Base-by-base conservation (phyloP, 2,797 vertebrate genomes). In the Tenualosa ilisha region DNA sequence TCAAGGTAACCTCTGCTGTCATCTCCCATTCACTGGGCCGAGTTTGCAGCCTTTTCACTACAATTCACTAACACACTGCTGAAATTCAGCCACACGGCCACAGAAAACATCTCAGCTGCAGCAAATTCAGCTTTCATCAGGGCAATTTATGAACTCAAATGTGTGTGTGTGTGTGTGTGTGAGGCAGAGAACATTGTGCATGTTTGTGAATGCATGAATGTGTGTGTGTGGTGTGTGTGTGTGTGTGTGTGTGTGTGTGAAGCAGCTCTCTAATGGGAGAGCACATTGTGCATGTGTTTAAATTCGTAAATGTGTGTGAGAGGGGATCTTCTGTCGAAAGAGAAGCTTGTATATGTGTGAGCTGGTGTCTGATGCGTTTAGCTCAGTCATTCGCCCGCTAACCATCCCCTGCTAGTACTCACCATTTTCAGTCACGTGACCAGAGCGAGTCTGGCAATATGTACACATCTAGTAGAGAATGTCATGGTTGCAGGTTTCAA, bases 1-100 rank as follows among this genome's bases (percentile, higher is more conserved):
- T 65, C 63, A 65, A 65, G 63, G 63, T 65, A 65, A 65, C 63
- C 63, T 65, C 63, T 65, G 63, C 63, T 65, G 63, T 65, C 63
- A n/a, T 8, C 63, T 31, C 24, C 63, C 24, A 65, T 65, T 65
- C 6, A 65, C 24, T 31, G 24, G 31, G 2, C 8, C 9, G 9
- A 65, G 56, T 59, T n/a, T 59, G 56, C 56, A n/a, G 56, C 4
- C 22, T 59, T 59, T 59, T 59, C 20, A 59, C 17, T 22, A 1
- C 31, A 31, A 31, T 31, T 31, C 31, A 59, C 22, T 31, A 65
- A 65, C 31, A 65, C n/a, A 24, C 24, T 2, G 26, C 3, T 7
- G 9, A 65, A 9, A 7, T 63, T n/a, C 24, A 26, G 24, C 63
- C 24, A 1, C 6, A 1, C 9, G 31, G 24, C 24, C 24, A 4